These are phyloP conservation scores for Irena cyanogastra DNA, from an alignment of 2,113 vertebrate species.

Conservation along the genomic window DNA sequence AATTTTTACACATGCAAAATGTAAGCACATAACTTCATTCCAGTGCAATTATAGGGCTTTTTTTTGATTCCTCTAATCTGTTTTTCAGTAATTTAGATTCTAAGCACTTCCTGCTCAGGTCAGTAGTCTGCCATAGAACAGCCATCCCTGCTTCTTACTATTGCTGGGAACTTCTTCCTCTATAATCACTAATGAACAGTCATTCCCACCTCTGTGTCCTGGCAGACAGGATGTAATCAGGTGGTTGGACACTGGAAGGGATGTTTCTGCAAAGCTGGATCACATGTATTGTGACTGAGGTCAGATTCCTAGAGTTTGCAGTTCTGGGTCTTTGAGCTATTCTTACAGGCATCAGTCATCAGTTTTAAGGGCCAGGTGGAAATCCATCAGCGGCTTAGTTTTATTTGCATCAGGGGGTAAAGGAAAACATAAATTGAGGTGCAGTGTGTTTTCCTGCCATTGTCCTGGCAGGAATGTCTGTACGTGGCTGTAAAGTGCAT, in stretches of 20 bases:
- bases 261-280: neutral
- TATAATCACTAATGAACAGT: accelerated
- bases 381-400: neutral
- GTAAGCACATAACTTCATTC: conserved; percentile 15
- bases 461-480: neutral
- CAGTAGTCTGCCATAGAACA: neutral
- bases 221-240: neutral
- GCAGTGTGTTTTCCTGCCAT: neutral
- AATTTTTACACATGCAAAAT: conserved; percentile 5
- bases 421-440: neutral
- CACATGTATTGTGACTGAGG: accelerated
- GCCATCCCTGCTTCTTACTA: neutral
- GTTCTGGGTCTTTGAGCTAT: neutral
- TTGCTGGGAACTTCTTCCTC: neutral
- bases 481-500: neutral
- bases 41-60: neutral
- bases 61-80: neutral
- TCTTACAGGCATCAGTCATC: neutral
- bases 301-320: neutral
- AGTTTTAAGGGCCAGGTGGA: neutral
- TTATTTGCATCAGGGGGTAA: neutral
- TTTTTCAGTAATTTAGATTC: neutral
- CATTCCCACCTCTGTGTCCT: neutral
- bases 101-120: neutral
- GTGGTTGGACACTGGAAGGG: neutral